Base-by-base conservation (phyloP, 2,797 vertebrate genomes). In the Pteropus rufus region DNA sequence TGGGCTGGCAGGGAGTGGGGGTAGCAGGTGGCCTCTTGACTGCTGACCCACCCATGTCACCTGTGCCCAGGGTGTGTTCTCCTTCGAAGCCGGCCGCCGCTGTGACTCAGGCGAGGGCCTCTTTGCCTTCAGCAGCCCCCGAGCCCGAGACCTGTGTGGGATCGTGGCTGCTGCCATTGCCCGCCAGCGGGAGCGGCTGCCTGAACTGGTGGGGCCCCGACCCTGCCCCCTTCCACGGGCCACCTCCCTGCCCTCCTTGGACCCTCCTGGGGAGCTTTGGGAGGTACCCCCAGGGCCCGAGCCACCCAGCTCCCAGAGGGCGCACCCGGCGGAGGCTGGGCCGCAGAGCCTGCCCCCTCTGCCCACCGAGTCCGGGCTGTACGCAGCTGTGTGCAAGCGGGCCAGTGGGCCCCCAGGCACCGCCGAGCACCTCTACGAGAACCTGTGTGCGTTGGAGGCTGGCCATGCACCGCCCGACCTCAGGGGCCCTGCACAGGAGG, bases 41-140 rank as follows among this genome's bases (percentile, higher is more conserved):
- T 7, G 1, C 89, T 96, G 69, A 98, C 44, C 15, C 14, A 7
- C 36, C 54, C 44, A 1, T 84, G 75, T 49, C 34, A 0, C 83
- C 89, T 24, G 10, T 29, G 54, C 2, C 1, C 98, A 99, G 99
- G 98, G 97, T 0, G 96, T 98, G 39, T 99, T 99, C 97, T 99
- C 98, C 96, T 99, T 99, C 0, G 99, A 99, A 97, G 99, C 99
- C 0, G 99, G 99, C 62, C 99, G 99, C 21, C 99, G 99, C 89
- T 99, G 99, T n/a, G 98, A 99, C 67, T 99, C 99, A 0, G 99
- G 99, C 0, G 99, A 99, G 88, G 99, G 99, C 54, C 80, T 99
- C 72, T 99, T 99, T 85, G 98, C 98, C 96, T 99, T 99, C 98
- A 98, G 98, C 97, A 99, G 99, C 64, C 96, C 92, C 0, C 96